These are phyloP conservation scores for Trichonephila clavata DNA, from an alignment of 1,140 invertebrate genomes.

Conservation along the genomic window DNA sequence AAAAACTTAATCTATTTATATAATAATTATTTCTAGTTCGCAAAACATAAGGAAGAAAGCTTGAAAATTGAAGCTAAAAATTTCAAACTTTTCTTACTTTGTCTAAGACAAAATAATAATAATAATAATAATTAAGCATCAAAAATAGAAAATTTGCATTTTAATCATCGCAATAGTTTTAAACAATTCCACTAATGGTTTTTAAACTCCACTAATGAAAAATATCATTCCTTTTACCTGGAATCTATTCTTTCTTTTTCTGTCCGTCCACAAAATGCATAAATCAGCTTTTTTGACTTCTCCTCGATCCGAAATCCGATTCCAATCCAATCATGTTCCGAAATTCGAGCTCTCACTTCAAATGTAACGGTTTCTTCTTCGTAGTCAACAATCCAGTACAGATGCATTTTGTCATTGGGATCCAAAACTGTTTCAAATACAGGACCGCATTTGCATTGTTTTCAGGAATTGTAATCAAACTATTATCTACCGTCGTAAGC, in stretches of 20 bases:
- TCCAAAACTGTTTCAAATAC: conserved; percentile 78
- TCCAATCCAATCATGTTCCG: conserved; percentile 86
- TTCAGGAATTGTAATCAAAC: background rate
- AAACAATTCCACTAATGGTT: too few species aligned
- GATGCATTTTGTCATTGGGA: conserved; percentile 70
- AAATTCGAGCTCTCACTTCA: conserved; percentile 77
- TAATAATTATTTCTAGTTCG: too few species aligned
- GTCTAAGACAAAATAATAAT: too few species aligned
- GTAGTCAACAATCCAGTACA: conserved; percentile 79
- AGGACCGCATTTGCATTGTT: background rate
- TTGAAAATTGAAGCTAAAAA: too few species aligned
- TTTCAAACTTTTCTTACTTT: too few species aligned
- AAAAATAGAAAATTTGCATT: too few species aligned
- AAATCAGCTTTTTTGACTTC: conserved; percentile 89
- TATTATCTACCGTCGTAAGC: background rate
- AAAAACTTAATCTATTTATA: too few species aligned
- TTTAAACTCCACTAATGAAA: background rate
- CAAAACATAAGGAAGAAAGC: too few species aligned
- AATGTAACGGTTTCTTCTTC: conserved; percentile 77
- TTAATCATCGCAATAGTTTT: too few species aligned
- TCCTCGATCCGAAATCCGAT: conserved; percentile 96
- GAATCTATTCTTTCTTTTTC: conserved; percentile 85
- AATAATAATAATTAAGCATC: too few species aligned
- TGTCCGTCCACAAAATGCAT: conserved; percentile 90
- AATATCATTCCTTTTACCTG: conserved; percentile 83